Conservation (phyloP, 1,140 invertebrate species). For the Ylistrum balloti region DNA sequence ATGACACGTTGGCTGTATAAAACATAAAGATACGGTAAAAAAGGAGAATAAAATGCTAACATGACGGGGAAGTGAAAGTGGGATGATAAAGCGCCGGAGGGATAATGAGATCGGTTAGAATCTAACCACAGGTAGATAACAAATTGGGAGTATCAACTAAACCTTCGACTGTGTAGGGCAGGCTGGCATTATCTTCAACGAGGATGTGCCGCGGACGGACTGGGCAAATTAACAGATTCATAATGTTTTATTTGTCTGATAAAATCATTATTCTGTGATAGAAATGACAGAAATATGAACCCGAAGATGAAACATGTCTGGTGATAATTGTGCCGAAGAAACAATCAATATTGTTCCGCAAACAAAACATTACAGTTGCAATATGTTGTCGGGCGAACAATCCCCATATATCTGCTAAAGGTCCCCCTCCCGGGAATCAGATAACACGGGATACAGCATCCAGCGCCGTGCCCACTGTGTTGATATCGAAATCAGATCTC, state of each 20-base stretch:
- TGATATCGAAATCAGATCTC: constrained; percentile 63
- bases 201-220: not conserved
- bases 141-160: too few species aligned
- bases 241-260: constrained; percentile 57
- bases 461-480: constrained; percentile 51
- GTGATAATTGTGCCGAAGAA: constrained; percentile 54
- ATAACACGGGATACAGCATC: constrained; percentile 54
- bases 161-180: not conserved
- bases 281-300: constrained; percentile 61
- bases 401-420: constrained; percentile 41
- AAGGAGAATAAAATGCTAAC: constrained; percentile 2
- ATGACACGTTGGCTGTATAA: constrained; percentile 22
- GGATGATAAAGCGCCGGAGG: not conserved
- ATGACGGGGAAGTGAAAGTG: not conserved
- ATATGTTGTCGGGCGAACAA: constrained; percentile 57
- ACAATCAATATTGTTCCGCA: constrained; percentile 58
- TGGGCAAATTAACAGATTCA: constrained; percentile 54
- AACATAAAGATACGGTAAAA: constrained; percentile 2
- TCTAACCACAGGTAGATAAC: constrained; percentile 30
- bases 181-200: not conserved
- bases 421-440: constrained; percentile 57
- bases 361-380: constrained; percentile 57
- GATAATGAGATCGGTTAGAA: constrained; percentile 34
- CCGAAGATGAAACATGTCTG: constrained; percentile 55
- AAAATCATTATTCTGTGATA: constrained; percentile 61